These are phyloP conservation scores for Grantiella picta DNA, from an alignment of 2,113 vertebrate genomes.

Conservation along the genomic window DNA sequence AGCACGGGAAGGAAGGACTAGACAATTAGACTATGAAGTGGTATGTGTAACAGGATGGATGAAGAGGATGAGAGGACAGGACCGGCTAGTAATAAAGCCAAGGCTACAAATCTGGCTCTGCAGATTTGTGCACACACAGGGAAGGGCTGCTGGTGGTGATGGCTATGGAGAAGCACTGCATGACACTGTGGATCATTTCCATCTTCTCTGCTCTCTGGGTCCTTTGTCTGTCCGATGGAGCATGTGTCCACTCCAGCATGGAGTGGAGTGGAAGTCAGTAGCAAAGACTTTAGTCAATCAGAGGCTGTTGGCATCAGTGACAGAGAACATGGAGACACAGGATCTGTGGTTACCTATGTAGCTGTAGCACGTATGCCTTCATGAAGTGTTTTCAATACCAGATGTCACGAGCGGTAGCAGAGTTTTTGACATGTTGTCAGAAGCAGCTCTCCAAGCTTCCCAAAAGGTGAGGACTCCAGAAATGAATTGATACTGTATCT, in stretches of 20 bases:
- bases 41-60: not conserved
- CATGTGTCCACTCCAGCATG: not conserved
- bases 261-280: not conserved
- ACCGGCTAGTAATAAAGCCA: not conserved
- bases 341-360: not conserved
- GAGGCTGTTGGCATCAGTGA: not conserved
- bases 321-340: not conserved
- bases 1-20: constrained; percentile 33
- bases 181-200: not conserved
- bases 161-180: not conserved
- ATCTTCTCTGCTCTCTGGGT: not conserved
- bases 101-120: not conserved
- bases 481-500: not conserved
- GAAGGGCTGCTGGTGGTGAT: not conserved
- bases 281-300: not conserved
- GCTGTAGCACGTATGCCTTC: not conserved
- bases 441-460: not conserved
- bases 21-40: constrained; percentile 37
- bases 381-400: not conserved
- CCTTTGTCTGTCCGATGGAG: not conserved
- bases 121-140: not conserved
- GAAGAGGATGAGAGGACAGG: not conserved
- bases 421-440: not conserved
- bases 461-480: not conserved
- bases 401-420: not conserved